These are phyloP conservation scores for Drosophila gaucha DNA, from an alignment of 2,888 invertebrate genomes.

Conservation along the genomic window DNA sequence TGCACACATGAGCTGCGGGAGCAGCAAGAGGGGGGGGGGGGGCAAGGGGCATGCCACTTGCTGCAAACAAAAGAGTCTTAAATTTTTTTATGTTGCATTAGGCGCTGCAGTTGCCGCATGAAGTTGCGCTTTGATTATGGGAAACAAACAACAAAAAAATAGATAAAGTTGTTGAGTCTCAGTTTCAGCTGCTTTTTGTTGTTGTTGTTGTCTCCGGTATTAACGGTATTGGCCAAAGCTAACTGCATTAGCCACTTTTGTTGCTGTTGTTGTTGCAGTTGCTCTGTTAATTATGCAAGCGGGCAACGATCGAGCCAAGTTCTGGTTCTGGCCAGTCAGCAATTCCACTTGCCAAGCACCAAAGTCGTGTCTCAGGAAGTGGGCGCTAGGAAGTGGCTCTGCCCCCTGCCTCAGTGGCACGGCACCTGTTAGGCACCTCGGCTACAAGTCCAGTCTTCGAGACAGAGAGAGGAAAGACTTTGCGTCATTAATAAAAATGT, in stretches of 20 bases:
- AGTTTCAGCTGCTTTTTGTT: constrained; percentile 16
- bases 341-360: constrained; percentile 33
- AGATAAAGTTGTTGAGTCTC: constrained; percentile 9
- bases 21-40: not conserved
- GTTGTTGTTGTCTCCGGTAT: constrained; percentile 27
- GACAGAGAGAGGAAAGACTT: constrained; percentile 23
- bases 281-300: constrained; percentile 71
- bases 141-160: constrained; percentile 34
- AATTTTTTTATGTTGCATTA: constrained; percentile 72
- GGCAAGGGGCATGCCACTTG: not conserved
- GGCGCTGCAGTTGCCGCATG: constrained; percentile 44
- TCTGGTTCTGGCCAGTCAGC: constrained; percentile 43
- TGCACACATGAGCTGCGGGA: constrained; percentile 32
- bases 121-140: constrained; percentile 72
- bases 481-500: constrained; percentile 81
- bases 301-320: constrained; percentile 45
- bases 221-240: constrained; percentile 68
- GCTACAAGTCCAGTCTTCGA: constrained; percentile 11
- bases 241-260: constrained; percentile 68
- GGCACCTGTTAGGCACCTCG: constrained; percentile 58
- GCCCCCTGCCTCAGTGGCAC: not conserved
- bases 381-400: constrained; percentile 56
- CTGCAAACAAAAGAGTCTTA: constrained; percentile 72
- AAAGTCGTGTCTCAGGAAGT: constrained; percentile 52
- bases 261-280: constrained; percentile 24